Evolutionary conservation across 2,797 vertebrate genomes (phyloP).

Genomic region (Dendrocincla tyrannina): DNA sequence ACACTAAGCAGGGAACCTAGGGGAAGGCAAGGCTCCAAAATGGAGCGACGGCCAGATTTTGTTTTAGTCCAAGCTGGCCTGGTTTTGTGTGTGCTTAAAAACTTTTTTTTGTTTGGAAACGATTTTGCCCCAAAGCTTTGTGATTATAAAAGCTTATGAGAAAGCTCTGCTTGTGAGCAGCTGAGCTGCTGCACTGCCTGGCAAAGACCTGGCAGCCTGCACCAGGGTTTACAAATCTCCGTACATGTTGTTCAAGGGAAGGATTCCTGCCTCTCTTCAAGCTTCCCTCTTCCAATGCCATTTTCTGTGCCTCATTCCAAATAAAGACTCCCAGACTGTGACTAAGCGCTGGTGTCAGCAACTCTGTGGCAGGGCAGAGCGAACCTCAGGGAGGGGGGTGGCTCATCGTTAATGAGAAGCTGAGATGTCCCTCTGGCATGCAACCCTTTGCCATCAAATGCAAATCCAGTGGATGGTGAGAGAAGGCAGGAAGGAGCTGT

Average conservation of each 20-base stretch:
- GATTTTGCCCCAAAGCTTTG: constrained; percentile 51
- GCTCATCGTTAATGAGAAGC: neutral
- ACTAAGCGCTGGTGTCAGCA: constrained; percentile 45
- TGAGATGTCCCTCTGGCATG: neutral
- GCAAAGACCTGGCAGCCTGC: constrained; percentile 60
- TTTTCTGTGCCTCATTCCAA: constrained; percentile 39
- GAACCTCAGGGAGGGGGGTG: neutral
- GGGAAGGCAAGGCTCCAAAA: constrained; percentile 37
- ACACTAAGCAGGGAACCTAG: neutral
- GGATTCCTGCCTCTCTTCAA: constrained; percentile 32
- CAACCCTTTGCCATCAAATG: neutral
- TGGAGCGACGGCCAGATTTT: neutral
- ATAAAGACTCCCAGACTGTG: constrained; percentile 35
- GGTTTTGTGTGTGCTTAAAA: constrained; percentile 40
- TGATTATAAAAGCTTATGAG: constrained; percentile 60
- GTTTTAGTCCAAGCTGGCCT: constrained; percentile 15
- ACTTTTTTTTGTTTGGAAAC: constrained; percentile 51
- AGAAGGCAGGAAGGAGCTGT: neutral
- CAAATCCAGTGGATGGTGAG: neutral
- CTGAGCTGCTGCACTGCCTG: constrained; percentile 59
- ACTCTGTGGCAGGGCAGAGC: neutral
- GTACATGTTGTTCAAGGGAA: constrained; percentile 16
- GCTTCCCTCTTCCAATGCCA: constrained; percentile 16
- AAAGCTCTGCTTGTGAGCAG: constrained; percentile 61
- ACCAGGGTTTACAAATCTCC: constrained; percentile 32